phyloP scores from a whole-genome alignment of 2,797 vertebrate species.

The Gobionotothen gibberifrons region DNA sequence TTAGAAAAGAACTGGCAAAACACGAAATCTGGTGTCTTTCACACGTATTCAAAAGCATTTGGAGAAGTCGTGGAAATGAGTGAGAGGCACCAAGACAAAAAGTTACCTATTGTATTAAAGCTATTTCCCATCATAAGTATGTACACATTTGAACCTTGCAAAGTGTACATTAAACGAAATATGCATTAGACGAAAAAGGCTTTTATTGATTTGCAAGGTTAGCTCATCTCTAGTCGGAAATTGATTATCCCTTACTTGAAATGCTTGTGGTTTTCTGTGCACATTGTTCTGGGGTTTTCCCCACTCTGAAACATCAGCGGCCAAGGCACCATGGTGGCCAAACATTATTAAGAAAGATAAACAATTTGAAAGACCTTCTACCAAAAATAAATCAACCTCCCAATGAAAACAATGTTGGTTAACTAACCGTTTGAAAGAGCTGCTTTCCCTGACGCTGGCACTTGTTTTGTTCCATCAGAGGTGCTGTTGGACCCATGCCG shows the following conservation, averaged over 20 bases:
- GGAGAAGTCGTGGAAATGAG: background rate
- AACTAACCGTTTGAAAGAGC: background rate
- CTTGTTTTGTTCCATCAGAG: constrained; percentile 80
- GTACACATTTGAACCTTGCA: background rate
- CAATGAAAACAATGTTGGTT: background rate
- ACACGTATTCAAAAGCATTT: background rate
- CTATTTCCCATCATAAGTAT: background rate
- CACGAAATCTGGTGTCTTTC: background rate
- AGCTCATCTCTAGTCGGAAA: background rate
- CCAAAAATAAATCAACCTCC: background rate
- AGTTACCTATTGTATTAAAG: background rate
- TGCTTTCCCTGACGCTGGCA: background rate
- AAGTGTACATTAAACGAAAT: background rate
- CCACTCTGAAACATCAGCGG: background rate
- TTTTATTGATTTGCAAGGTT: background rate
- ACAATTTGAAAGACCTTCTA: background rate
- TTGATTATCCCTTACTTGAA: background rate
- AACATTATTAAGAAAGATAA: background rate
- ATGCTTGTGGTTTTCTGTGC: background rate
- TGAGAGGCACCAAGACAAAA: background rate
- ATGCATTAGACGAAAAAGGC: background rate
- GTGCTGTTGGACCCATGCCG: constrained; percentile 97
- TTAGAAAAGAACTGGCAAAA: constrained; percentile 16
- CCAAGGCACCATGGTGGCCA: background rate
- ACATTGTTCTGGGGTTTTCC: background rate